Conservation (phyloP, 2,113 vertebrate genomes). For the Columbina picui region DNA sequence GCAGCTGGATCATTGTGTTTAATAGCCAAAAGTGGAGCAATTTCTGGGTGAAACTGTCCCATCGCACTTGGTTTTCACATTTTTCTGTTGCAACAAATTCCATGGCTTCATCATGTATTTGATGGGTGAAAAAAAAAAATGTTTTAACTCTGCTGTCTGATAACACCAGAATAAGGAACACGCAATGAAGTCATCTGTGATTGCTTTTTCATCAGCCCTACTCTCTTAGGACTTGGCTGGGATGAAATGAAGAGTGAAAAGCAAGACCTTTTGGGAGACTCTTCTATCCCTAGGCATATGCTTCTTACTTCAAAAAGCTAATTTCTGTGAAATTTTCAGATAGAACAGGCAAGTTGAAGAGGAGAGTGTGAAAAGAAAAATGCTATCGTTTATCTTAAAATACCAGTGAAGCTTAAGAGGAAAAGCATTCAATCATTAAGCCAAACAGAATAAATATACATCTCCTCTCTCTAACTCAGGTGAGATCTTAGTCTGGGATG, state of each 20-base stretch:
- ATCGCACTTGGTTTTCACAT: not conserved
- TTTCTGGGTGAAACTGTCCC: not conserved
- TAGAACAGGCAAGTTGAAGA: not conserved
- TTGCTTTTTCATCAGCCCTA: not conserved
- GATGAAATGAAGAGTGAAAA: not conserved
- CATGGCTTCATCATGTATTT: not conserved
- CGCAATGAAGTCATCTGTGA: not conserved
- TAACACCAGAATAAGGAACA: not conserved
- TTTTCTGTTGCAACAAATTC: not conserved
- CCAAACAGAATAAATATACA: not conserved
- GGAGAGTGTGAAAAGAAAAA: not conserved
- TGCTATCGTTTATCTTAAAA: not conserved
- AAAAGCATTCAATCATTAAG: not conserved
- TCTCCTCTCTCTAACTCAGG: not conserved
- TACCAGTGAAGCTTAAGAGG: not conserved
- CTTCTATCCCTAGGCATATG: not conserved
- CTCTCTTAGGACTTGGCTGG: not conserved
- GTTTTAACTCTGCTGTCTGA: not conserved
- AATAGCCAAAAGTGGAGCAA: not conserved
- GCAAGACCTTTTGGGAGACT: not conserved
- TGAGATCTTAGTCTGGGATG: not conserved
- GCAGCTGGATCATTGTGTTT: not conserved
- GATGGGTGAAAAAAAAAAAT: not conserved
- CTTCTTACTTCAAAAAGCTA: not conserved
- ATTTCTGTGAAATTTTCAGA: not conserved